Conservation (phyloP, 2,113 vertebrate species). For the Hippolais icterina region DNA sequence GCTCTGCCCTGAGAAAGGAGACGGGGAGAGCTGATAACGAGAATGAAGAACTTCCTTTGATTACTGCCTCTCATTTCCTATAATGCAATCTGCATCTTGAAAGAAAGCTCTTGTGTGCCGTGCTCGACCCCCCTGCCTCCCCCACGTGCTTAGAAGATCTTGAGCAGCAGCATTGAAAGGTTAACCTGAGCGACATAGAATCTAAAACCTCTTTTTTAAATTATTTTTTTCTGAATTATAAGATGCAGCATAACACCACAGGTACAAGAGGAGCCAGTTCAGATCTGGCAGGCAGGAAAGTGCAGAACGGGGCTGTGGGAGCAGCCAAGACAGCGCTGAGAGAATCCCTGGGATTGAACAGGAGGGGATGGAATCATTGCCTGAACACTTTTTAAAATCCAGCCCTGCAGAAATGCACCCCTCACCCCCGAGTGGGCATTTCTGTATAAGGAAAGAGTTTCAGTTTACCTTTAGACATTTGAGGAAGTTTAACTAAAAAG, state of each 20-base stretch:
- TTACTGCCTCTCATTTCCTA: conserved; percentile 38
- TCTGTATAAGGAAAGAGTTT: too few species aligned
- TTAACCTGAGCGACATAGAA: not conserved
- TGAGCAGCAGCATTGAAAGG: not conserved
- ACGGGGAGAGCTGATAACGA: conserved; percentile 28
- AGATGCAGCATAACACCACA: rapidly evolving
- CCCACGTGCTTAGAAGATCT: not conserved
- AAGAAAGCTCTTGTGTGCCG: not conserved
- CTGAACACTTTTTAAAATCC: not conserved
- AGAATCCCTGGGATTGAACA: not conserved
- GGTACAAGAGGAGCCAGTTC: not conserved
- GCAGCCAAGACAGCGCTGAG: not conserved
- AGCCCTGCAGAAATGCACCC: not conserved
- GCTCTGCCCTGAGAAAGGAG: not conserved
- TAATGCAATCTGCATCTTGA: conserved; percentile 40
- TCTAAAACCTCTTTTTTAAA: not conserved
- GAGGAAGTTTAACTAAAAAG: too few species aligned
- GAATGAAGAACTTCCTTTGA: conserved; percentile 50
- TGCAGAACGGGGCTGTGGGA: not conserved
- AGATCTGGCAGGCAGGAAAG: not conserved
- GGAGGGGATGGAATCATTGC: not conserved
- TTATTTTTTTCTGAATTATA: not conserved
- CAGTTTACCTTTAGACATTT: too few species aligned
- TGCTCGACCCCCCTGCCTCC: not conserved
- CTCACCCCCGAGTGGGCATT: too few species aligned